Conservation (phyloP, 2,888 invertebrate species). For the Amorpha juglandis region DNA sequence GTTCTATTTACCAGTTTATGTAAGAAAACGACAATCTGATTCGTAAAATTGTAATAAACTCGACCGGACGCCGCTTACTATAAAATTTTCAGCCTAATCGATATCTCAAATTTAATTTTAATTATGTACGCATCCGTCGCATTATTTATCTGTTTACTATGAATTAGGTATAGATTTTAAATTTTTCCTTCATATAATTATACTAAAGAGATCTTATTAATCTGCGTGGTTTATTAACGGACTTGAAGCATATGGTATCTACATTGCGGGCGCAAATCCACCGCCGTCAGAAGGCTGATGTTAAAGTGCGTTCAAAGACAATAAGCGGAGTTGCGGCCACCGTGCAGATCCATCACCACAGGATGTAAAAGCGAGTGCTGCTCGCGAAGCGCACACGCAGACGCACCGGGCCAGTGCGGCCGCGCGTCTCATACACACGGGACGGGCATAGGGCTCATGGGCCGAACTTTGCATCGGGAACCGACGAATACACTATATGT, state of each 20-base stretch:
- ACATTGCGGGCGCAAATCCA: conserved; percentile 61
- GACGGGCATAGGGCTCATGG: conserved; percentile 62
- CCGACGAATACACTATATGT: conserved; percentile 50
- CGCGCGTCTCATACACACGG: conserved; percentile 68
- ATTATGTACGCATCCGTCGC: conserved; percentile 78
- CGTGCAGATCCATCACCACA: conserved; percentile 69
- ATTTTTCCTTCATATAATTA: not conserved
- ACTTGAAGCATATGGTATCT: conserved; percentile 61
- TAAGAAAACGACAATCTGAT: not conserved
- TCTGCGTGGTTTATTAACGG: conserved; percentile 43
- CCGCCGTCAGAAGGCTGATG: not conserved
- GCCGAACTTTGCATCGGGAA: conserved; percentile 63
- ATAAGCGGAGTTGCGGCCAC: conserved; percentile 49
- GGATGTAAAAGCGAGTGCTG: conserved; percentile 77
- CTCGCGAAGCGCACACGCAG: conserved; percentile 75
- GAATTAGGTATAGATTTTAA: conserved; percentile 7
- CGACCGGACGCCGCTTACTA: conserved; percentile 79
- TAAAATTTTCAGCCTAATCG: conserved; percentile 33
- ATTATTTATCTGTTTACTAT: conserved; percentile 46
- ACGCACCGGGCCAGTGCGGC: conserved; percentile 59
- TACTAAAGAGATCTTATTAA: conserved; percentile 27
- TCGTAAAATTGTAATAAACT: conserved; percentile 36
- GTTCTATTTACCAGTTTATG: not conserved
- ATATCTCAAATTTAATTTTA: conserved; percentile 29
- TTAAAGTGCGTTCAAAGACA: not conserved